Base-by-base conservation (phyloP, 2,888 invertebrate genomes). In the Timandra comae region DNA sequence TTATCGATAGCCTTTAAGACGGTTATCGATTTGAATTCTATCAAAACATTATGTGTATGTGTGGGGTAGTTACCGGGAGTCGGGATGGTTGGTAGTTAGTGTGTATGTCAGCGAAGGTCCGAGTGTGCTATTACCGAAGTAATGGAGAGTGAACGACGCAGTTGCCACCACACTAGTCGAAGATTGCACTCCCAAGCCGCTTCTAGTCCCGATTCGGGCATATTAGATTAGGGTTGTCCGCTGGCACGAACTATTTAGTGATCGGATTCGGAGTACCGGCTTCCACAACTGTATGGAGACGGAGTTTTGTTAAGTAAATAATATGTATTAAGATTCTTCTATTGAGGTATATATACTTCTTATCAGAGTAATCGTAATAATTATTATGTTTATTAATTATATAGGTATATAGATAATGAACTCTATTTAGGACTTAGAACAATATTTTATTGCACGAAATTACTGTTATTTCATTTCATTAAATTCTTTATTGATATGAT, bases 161-260 rank as follows among this genome's bases (percentile, higher is more conserved):
- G 50, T 55, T 39, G 41, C 52, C 45, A 48, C 61, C 61, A 51
- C 60, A 63, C 47, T 51, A 56, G 58, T 62, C 52, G 56, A 67
- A 70, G 73, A 69, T 70, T 66, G 69, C 67, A 67, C 59, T 53
- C 53, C 46, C 56, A 45, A 49, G 46, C 52, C 56, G 46, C 34
- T 42, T 35, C 50, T 43, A 42, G 42, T 42, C 56, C 54, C 63
- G 63, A 63, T 69, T 63, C 61, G 54, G 58, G 68, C 63, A 70
- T 72, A 74, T 78, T 76, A 73, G 73, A 77, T 76, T 72, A 76
- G 63, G 69, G 61, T 71, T 63, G 67, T 72, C 63, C 62, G 54
- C 59, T 55, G 51, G 49, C 57, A 60, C 61, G 49, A 64, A 68
- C 67, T 76, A 70, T 73, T 73, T 70, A 73, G 60, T 52, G 60